Percentiles rank a stretch among this genome's conserved stretches.
Evolutionary conservation across 30 jellyfish, hydroid and myxozoan species (phyloP).

Genomic region (Mastigias papua): DNA sequence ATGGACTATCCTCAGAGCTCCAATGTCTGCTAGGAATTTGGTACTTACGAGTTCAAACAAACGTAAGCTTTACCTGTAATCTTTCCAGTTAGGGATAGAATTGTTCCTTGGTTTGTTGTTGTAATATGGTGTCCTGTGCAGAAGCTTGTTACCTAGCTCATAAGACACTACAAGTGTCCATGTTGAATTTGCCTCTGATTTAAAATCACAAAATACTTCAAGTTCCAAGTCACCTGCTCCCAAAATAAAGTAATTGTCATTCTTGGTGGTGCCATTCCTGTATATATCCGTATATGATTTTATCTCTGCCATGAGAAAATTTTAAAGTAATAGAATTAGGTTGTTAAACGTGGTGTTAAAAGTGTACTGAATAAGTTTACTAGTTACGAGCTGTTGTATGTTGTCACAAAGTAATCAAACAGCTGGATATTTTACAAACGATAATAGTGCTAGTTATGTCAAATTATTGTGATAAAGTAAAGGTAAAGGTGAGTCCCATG

Average conservation of each 20-base stretch:
- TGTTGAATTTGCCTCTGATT: slow-evolving; percentile 3
- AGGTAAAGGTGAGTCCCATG: too few relatives aligned
- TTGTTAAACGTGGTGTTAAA: too few relatives aligned
- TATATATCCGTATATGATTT: not conserved
- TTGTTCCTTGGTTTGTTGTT: not conserved
- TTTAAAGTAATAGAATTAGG: too few relatives aligned
- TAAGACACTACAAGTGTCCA: not conserved
- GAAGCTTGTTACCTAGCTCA: not conserved
- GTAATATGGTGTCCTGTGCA: not conserved
- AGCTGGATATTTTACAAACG: too few relatives aligned
- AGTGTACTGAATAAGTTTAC: too few relatives aligned
- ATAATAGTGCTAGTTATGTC: too few relatives aligned
- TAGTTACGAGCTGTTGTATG: too few relatives aligned
- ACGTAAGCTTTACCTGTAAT: slow-evolving; percentile 3
- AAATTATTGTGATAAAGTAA: too few relatives aligned
- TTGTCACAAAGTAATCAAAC: too few relatives aligned
- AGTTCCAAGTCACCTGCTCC: not conserved
- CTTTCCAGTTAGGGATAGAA: not conserved
- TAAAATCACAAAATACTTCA: not conserved
- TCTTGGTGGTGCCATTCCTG: not conserved
- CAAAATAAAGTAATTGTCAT: not conserved
- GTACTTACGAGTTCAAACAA: too few relatives aligned
- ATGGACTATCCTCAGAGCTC: too few relatives aligned
- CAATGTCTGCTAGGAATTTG: too few relatives aligned
- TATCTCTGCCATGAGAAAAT: not conserved